phyloP scores from a whole-genome alignment of 2,113 vertebrate genomes.

The Sander vitreus region DNA sequence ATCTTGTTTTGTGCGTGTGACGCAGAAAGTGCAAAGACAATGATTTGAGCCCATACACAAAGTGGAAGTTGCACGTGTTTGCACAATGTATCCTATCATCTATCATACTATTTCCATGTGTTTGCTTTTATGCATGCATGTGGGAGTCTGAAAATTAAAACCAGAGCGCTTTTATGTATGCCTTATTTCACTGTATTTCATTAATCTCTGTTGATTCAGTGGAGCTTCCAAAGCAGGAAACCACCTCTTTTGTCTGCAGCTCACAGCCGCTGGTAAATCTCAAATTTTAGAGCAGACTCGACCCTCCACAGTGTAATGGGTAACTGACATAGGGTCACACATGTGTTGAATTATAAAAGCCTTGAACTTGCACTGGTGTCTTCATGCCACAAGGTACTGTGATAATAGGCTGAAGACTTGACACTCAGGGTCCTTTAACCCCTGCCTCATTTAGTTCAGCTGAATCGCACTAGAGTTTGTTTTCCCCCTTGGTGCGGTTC shows the following conservation, averaged over 20 bases:
- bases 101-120: neutral
- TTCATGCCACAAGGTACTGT: neutral
- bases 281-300: conserved; percentile 20
- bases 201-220: neutral
- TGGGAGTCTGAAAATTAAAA: neutral
- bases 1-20: neutral
- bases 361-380: conserved; percentile 24
- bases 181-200: neutral
- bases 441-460: too few relatives aligned
- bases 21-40: conserved; percentile 11
- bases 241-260: conserved; percentile 24
- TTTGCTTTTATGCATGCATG: neutral
- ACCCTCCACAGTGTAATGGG: conserved; percentile 27
- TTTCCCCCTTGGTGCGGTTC: too few relatives aligned
- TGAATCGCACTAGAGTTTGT: too few relatives aligned
- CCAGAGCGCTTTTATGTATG: conserved; percentile 4
- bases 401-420: neutral
- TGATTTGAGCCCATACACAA: neutral
- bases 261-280: conserved; percentile 38
- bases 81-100: neutral
- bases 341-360: conserved; percentile 13
- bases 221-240: conserved; percentile 41
- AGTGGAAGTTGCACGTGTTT: conserved; percentile 7
- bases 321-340: neutral
- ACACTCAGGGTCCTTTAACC: neutral